These are phyloP conservation scores for Anguilla japonica DNA, from an alignment of 2,113 vertebrate genomes.

Conservation along the genomic window DNA sequence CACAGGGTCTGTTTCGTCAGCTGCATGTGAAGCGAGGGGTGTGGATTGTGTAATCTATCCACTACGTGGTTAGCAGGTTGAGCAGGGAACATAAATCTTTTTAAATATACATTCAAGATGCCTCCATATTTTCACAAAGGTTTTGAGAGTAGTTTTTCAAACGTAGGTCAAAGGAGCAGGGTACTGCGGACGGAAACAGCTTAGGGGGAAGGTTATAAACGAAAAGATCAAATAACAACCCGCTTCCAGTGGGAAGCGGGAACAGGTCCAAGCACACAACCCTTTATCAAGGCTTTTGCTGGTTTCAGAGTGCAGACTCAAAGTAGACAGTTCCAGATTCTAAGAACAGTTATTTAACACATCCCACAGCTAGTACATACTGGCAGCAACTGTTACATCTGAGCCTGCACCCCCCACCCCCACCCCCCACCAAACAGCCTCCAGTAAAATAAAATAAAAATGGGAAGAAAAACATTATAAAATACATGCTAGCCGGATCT, in stretches of 20 bases:
- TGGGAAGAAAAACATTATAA: no score
- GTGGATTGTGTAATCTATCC: background rate
- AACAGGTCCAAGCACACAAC: background rate
- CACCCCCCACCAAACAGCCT: no score
- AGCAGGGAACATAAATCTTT: no score
- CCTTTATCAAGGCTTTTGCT: background rate
- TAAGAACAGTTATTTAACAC: background rate
- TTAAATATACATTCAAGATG: background rate
- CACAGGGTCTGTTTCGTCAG: background rate
- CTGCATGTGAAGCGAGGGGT: background rate
- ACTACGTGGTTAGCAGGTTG: no score
- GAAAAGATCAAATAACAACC: slow-evolving; percentile 3
- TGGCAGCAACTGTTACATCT: no score
- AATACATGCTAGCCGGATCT: no score
- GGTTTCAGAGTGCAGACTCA: background rate
- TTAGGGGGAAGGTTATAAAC: background rate
- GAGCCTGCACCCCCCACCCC: no score
- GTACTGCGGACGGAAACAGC: background rate
- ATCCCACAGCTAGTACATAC: background rate
- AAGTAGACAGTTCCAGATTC: background rate
- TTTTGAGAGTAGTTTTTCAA: background rate
- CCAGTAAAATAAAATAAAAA: no score
- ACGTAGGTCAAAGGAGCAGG: background rate
- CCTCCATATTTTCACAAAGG: background rate
- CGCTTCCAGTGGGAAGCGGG: background rate